Percentiles rank a stretch among this genome's conserved stretches.
These are phyloP conservation scores for Drosophila ohnishii DNA, from an alignment of 1,140 invertebrate genomes.

Conservation along the genomic window DNA sequence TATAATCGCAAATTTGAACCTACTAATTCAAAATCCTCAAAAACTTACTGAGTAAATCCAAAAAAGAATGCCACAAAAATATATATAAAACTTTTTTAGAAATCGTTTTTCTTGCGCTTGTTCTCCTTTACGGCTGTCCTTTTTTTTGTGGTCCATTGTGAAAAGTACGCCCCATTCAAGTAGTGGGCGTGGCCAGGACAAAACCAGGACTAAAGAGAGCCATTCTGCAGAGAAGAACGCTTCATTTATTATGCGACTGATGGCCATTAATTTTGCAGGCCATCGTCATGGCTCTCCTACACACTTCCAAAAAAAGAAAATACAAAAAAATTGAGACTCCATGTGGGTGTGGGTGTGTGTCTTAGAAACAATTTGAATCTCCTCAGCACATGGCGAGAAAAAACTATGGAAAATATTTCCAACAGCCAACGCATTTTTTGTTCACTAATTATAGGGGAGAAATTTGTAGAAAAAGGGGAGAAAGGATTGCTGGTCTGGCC, in stretches of 20 bases:
- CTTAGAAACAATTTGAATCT: constrained; percentile 14
- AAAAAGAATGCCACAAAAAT: neutral
- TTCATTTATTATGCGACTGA: constrained; percentile 81
- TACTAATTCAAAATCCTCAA: neutral
- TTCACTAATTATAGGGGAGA: constrained; percentile 32
- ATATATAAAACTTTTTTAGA: constrained; percentile 35
- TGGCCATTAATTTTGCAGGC: constrained; percentile 75
- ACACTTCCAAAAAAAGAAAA: neutral
- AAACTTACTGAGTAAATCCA: neutral
- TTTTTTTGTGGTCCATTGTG: constrained; percentile 1
- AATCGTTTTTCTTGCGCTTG: constrained; percentile 27
- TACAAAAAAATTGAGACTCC: neutral
- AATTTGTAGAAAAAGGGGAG: neutral
- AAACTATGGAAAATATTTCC: constrained; percentile 6
- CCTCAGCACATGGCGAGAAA: constrained; percentile 5
- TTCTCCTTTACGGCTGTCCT: neutral
- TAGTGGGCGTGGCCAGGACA: constrained; percentile 39
- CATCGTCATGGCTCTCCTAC: constrained; percentile 17
- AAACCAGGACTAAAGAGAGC: constrained; percentile 5
- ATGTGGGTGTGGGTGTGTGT: constrained; percentile 1
- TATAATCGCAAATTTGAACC: neutral
- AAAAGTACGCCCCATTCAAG: constrained; percentile 32
- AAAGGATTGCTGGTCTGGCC: constrained; percentile 1
- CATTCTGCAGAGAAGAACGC: constrained; percentile 26
- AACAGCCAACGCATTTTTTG: constrained; percentile 16